phyloP scores from a whole-genome alignment of 2,113 vertebrate species.

The Setophaga coronata region DNA sequence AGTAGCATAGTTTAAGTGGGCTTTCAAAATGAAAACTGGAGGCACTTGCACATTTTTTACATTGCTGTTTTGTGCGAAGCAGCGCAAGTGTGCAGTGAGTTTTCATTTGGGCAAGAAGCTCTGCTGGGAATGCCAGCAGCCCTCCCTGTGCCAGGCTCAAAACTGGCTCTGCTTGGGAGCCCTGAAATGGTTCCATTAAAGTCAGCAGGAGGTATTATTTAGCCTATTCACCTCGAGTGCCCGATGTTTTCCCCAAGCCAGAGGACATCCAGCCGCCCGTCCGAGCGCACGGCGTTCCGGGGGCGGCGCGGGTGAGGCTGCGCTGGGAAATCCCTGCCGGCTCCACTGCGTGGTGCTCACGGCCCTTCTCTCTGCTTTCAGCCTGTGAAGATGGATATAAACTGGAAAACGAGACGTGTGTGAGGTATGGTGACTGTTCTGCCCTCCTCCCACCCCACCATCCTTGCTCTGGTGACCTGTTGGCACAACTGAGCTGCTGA shows the following conservation, averaged over 20 bases:
- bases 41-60: not conserved
- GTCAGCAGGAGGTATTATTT: not conserved
- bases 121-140: not conserved
- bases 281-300: rapidly evolving
- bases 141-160: not conserved
- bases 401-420: conserved; percentile 89
- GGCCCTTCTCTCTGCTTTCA: conserved; percentile 61
- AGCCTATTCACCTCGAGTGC: not conserved
- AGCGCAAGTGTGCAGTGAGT: not conserved
- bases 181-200: not conserved
- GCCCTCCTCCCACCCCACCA: not conserved
- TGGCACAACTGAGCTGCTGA: not conserved
- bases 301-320: not conserved
- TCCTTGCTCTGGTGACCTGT: not conserved
- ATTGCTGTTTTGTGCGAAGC: not conserved
- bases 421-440: conserved; percentile 78
- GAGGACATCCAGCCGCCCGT: not conserved
- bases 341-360: conserved; percentile 2
- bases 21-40: not conserved
- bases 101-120: not conserved
- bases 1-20: not conserved
- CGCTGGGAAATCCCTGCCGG: not conserved
- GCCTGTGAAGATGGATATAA: conserved; percentile 92
- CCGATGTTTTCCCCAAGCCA: not conserved
- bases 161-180: not conserved